phyloP scores from a whole-genome alignment of 1,140 invertebrate genomes.

The Meloidogyne chitwoodi region DNA sequence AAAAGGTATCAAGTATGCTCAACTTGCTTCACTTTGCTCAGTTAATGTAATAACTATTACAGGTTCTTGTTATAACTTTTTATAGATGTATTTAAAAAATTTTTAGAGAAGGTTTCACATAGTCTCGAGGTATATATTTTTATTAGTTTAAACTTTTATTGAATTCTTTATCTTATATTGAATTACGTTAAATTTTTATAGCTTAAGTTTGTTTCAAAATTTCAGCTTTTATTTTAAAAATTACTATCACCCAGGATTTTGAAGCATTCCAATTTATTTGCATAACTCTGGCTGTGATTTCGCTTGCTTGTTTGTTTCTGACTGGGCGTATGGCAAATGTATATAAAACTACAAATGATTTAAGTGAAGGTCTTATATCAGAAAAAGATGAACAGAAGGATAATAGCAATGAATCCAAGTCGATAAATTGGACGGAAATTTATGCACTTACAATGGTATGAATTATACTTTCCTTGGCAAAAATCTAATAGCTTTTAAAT shows the following conservation, averaged over 20 bases:
- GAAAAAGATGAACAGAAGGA: neutral
- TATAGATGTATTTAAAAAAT: too few species aligned
- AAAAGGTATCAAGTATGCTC: conserved; percentile 57
- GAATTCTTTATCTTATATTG: too few species aligned
- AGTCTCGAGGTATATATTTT: conserved; percentile 54
- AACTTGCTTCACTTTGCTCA: conserved; percentile 49
- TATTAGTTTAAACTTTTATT: too few species aligned
- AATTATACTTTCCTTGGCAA: neutral
- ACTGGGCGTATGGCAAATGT: conserved; percentile 35
- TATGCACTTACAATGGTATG: conserved; percentile 3
- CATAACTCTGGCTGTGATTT: conserved; percentile 50
- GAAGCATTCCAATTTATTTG: conserved; percentile 54
- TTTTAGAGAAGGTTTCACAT: conserved; percentile 53
- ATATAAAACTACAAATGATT: neutral
- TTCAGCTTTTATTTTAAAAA: neutral
- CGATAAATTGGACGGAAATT: neutral
- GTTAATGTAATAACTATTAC: conserved; percentile 40
- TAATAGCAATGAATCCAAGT: neutral
- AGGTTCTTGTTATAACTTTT: too few species aligned
- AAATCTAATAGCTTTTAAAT: neutral
- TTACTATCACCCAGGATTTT: conserved; percentile 47
- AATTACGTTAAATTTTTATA: too few species aligned
- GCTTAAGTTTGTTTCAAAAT: too few species aligned
- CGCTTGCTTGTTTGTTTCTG: conserved; percentile 41
- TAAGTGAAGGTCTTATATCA: neutral